Conservation (phyloP, 2,113 vertebrate genomes). For the Sinocyclocheilus grahami region DNA sequence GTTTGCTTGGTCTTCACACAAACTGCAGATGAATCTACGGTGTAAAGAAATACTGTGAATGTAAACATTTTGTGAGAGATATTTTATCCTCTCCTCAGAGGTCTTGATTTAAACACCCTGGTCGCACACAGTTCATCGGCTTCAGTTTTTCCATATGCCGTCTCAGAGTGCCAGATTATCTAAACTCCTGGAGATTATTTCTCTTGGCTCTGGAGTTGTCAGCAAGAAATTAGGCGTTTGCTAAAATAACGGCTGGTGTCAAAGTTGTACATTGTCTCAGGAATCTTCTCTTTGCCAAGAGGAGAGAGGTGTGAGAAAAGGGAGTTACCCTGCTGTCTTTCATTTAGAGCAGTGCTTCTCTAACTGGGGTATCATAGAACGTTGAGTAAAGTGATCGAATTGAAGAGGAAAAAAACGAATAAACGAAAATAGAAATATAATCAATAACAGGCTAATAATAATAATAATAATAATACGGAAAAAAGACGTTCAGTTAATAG, state of each 20-base stretch:
- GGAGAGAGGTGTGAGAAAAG: conserved; percentile 50
- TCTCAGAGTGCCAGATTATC: conserved; percentile 55
- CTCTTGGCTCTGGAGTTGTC: conserved; percentile 67
- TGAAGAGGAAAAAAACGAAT: too few species aligned
- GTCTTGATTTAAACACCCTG: conserved; percentile 47
- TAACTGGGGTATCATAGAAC: background rate
- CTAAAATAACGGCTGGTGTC: conserved; percentile 64
- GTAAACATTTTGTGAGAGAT: conserved; percentile 53
- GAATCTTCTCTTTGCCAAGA: conserved; percentile 45
- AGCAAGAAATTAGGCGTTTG: conserved; percentile 66
- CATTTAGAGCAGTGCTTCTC: conserved; percentile 38
- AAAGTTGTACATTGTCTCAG: conserved; percentile 54
- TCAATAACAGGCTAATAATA: too few species aligned
- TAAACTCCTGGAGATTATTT: conserved; percentile 67
- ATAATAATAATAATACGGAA: too few species aligned
- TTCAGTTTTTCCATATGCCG: conserved; percentile 56
- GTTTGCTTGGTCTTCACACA: conserved; percentile 15
- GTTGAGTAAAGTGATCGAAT: too few species aligned
- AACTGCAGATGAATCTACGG: background rate
- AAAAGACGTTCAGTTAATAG: too few species aligned
- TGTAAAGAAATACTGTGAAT: conserved; percentile 40
- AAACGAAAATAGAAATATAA: too few species aligned
- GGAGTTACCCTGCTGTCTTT: conserved; percentile 49
- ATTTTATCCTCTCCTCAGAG: conserved; percentile 43
- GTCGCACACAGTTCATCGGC: conserved; percentile 39